Conservation (phyloP, 92 coral and sea anemone genomes). For the Parazoanthus swiftii region DNA sequence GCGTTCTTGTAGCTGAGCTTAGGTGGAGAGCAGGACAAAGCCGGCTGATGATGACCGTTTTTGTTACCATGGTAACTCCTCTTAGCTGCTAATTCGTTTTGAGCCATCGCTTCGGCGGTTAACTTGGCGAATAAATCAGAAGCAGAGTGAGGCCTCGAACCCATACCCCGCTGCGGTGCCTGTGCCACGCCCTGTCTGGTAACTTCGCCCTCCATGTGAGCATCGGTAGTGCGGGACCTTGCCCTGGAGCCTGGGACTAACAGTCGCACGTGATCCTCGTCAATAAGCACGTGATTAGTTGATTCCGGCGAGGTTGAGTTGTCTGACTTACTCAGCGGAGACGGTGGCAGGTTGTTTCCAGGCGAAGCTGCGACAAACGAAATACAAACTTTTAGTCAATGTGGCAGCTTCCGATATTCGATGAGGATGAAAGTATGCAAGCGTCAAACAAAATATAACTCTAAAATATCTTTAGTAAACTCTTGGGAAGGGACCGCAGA, state of each 20-base stretch:
- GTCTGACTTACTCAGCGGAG: constrained; percentile 25
- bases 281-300: neutral
- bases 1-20: neutral
- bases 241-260: constrained; percentile 4
- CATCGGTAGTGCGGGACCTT: constrained; percentile 29
- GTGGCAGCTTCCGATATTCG: neutral
- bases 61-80: constrained; percentile 1
- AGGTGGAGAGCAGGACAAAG: constrained; percentile 42
- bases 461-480: neutral
- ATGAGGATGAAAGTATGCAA: neutral
- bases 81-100: constrained; percentile 23
- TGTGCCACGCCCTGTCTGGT: neutral
- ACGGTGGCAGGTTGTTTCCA: constrained; percentile 28
- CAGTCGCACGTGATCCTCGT: constrained; percentile 1
- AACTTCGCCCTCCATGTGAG: neutral
- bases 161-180: constrained; percentile 8
- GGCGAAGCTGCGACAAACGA: constrained; percentile 29
- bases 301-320: constrained; percentile 1
- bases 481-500: neutral
- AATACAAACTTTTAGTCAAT: neutral
- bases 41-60: constrained; percentile 13
- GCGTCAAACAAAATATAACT: too few species aligned
- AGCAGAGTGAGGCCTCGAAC: constrained; percentile 23
- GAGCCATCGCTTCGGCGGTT: constrained; percentile 27
- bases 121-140: constrained; percentile 30